These are phyloP conservation scores for Drosophila nigricruria DNA, from an alignment of 2,888 invertebrate genomes.

Conservation along the genomic window DNA sequence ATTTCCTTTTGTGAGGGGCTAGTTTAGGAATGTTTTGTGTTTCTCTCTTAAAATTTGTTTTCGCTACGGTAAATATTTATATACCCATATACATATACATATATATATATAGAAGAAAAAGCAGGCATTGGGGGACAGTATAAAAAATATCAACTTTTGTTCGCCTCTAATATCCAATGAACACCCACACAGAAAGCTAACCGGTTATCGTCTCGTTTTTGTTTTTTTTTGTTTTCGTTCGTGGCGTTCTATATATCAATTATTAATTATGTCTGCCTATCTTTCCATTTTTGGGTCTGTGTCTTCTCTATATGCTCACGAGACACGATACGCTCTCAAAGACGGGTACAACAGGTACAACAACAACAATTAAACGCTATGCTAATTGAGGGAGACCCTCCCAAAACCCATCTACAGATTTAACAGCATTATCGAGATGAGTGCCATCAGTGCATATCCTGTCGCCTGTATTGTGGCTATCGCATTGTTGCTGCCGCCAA, in stretches of 20 bases:
- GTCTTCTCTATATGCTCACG: constrained; percentile 5
- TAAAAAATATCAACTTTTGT: constrained; percentile 72
- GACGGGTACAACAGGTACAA: constrained; percentile 85
- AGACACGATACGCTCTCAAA: constrained; percentile 58
- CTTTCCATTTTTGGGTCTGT: constrained; percentile 25
- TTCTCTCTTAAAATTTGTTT: constrained; percentile 48
- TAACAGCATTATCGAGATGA: constrained; percentile 41
- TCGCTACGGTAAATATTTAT: constrained; percentile 25
- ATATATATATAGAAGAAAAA: constrained; percentile 49
- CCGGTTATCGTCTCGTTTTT: constrained; percentile 25
- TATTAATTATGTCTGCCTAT: constrained; percentile 45
- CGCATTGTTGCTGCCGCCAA: constrained; percentile 13
- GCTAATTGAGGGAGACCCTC: constrained; percentile 67
- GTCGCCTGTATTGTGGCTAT: constrained; percentile 31
- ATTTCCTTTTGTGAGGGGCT: constrained; percentile 61
- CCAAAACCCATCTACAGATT: constrained; percentile 65
- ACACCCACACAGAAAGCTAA: constrained; percentile 49
- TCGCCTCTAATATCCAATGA: constrained; percentile 46
- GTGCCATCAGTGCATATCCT: constrained; percentile 34
- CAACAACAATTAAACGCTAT: constrained; percentile 84
- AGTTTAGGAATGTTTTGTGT: constrained; percentile 61
- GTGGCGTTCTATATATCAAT: constrained; percentile 33
- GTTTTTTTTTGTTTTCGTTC: constrained; percentile 2
- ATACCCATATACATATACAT: constrained; percentile 15
- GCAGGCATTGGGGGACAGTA: constrained; percentile 69